Evolutionary conservation across 2,797 vertebrate species (phyloP).

Genomic region (Malacoctenus gilli): DNA sequence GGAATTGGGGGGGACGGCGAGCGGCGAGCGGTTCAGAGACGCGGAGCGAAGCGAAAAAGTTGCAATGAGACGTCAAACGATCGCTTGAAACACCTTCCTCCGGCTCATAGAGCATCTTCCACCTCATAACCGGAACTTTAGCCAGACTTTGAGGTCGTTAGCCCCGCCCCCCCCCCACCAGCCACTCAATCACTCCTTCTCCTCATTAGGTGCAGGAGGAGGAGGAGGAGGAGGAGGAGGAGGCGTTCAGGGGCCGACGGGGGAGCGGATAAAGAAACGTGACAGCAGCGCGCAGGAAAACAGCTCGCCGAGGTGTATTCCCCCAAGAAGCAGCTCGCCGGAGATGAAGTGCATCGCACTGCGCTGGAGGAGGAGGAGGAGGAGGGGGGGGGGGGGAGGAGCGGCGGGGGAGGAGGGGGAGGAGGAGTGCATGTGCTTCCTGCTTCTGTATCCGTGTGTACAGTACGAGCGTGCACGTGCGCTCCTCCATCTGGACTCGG

Average conservation of each 20-base stretch:
- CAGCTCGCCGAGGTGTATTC: conserved; percentile 57
- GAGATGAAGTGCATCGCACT: conserved; percentile 64
- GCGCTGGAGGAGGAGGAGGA: conserved; percentile 27
- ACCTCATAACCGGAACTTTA: too few relatives aligned
- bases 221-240: conserved; percentile 1
- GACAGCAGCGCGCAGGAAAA: conserved; percentile 60
- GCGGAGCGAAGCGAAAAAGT: too few relatives aligned
- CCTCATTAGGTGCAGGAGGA: too few relatives aligned
- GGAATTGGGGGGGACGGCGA: too few relatives aligned
- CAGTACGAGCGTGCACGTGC: conserved; percentile 16
- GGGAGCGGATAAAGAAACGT: conserved; percentile 50
- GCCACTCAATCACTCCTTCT: too few relatives aligned
- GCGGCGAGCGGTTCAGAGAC: too few relatives aligned
- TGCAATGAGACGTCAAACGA: too few relatives aligned
- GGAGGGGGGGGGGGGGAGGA: not conserved
- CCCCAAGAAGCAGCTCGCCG: conserved; percentile 48
- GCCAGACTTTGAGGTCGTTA: too few relatives aligned
- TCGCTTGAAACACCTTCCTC: too few relatives aligned
- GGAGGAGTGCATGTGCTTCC: too few relatives aligned
- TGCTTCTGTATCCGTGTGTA: conserved; percentile 47
- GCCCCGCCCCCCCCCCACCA: too few relatives aligned
- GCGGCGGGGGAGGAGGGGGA: not conserved
- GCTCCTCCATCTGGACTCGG: conserved; percentile 55
- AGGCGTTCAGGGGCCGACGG: conserved; percentile 14
- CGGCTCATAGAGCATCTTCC: too few relatives aligned